Conservation (phyloP, 2,888 invertebrate species). For the Diarsia dahlii region DNA sequence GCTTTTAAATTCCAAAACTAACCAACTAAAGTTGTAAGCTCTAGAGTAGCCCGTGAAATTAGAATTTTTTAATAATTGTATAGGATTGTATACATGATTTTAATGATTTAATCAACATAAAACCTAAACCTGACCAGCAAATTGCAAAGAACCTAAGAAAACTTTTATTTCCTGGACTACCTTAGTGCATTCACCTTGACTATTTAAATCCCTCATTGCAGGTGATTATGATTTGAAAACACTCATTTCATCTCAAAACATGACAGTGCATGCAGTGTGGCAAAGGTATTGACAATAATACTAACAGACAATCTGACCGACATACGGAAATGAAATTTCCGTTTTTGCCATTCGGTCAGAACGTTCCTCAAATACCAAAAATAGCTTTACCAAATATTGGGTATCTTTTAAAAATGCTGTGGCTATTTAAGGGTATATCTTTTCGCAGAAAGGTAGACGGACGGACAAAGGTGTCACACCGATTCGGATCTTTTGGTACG, state of each 20-base stretch:
- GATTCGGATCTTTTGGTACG: conserved; percentile 3
- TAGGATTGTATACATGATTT: too few relatives aligned
- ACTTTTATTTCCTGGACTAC: too few relatives aligned
- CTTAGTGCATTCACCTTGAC: too few relatives aligned
- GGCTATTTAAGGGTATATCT: conserved; percentile 15
- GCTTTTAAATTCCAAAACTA: not conserved
- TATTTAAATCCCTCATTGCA: not conserved
- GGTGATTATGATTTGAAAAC: not conserved
- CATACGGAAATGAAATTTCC: conserved; percentile 8
- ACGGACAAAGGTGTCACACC: conserved; percentile 28
- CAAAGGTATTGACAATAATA: not conserved
- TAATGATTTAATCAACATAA: too few relatives aligned
- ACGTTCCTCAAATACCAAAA: not conserved
- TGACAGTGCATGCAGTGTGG: not conserved
- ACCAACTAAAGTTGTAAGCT: not conserved
- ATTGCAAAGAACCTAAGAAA: too few relatives aligned
- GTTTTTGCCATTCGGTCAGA: not conserved
- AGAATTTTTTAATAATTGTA: too few relatives aligned
- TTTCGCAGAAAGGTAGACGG: conserved; percentile 37
- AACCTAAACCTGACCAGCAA: too few relatives aligned
- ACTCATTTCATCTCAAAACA: not conserved
- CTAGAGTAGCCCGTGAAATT: too few relatives aligned
- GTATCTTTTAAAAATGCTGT: conserved; percentile 19
- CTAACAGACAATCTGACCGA: not conserved
- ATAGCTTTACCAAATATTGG: conserved; percentile 27